These are phyloP conservation scores for Lacanobia wlatinum DNA, from an alignment of 2,888 invertebrate genomes.

Conservation along the genomic window DNA sequence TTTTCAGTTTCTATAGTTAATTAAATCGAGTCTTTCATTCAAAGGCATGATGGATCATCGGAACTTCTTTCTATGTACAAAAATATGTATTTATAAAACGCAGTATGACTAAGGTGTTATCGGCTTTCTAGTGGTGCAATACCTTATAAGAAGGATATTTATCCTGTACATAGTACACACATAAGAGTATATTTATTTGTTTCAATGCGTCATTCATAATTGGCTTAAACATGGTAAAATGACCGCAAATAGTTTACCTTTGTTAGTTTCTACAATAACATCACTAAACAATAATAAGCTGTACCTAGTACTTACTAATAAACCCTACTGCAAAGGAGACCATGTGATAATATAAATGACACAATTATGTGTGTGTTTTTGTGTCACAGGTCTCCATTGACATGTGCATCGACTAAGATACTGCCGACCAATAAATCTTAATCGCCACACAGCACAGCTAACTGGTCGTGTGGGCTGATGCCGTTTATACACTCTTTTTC, in stretches of 20 bases:
- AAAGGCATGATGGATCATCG: background rate
- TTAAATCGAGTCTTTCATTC: background rate
- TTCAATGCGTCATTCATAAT: background rate
- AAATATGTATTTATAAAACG: background rate
- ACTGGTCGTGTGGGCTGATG: background rate
- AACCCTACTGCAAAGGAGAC: background rate
- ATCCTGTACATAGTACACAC: background rate
- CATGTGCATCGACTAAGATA: background rate
- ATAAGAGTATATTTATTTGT: background rate
- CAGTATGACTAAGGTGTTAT: background rate
- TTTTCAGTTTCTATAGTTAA: background rate
- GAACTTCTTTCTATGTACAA: background rate
- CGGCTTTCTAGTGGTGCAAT: background rate
- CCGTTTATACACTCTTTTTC: background rate
- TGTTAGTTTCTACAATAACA: background rate
- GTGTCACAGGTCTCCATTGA: too few species aligned
- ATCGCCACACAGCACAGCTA: background rate
- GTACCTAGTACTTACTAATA: too few species aligned
- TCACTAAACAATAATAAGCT: background rate
- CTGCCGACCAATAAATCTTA: background rate
- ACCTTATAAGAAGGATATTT: background rate
- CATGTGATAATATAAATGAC: slow-evolving; percentile 1
- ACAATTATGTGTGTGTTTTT: too few species aligned
- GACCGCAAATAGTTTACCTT: background rate
- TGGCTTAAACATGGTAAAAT: background rate